phyloP scores from a whole-genome alignment of 2,888 invertebrate species.

The Pseudolycoriella hygida region DNA sequence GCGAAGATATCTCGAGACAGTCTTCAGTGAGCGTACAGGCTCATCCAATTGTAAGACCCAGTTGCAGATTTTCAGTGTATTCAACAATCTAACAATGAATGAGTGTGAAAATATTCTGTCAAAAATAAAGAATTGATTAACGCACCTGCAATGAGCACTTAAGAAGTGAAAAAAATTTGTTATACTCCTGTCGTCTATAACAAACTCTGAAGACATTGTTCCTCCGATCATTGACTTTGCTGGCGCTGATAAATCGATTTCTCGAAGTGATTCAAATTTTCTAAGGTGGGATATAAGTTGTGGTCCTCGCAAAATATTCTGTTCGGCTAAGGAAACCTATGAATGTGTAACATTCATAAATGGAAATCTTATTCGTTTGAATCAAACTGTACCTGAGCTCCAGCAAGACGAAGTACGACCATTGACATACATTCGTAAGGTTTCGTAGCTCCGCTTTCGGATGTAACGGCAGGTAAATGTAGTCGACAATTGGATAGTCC shows the following conservation, averaged over 20 bases:
- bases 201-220: constrained; percentile 23
- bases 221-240: constrained; percentile 29
- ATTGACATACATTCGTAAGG: constrained; percentile 29
- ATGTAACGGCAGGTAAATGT: constrained; percentile 25
- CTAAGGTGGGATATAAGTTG: constrained; percentile 30
- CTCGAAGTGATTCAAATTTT: constrained; percentile 31
- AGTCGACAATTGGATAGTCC: constrained; percentile 34
- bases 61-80: constrained; percentile 20
- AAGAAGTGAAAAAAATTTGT: constrained; percentile 30
- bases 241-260: constrained; percentile 30
- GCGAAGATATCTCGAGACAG: constrained; percentile 17
- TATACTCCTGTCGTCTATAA: constrained; percentile 31
- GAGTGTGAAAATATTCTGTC: neutral
- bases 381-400: constrained; percentile 25
- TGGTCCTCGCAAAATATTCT: constrained; percentile 30
- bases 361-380: neutral
- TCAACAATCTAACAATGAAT: constrained; percentile 14
- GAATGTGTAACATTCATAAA: neutral
- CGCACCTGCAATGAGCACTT: constrained; percentile 25
- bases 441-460: constrained; percentile 13
- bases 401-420: constrained; percentile 31
- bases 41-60: constrained; percentile 21
- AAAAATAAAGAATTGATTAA: neutral
- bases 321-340: constrained; percentile 30
- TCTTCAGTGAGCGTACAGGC: constrained; percentile 17